phyloP scores from a whole-genome alignment of 1,140 invertebrate species.

The Caenorhabditis remanei region DNA sequence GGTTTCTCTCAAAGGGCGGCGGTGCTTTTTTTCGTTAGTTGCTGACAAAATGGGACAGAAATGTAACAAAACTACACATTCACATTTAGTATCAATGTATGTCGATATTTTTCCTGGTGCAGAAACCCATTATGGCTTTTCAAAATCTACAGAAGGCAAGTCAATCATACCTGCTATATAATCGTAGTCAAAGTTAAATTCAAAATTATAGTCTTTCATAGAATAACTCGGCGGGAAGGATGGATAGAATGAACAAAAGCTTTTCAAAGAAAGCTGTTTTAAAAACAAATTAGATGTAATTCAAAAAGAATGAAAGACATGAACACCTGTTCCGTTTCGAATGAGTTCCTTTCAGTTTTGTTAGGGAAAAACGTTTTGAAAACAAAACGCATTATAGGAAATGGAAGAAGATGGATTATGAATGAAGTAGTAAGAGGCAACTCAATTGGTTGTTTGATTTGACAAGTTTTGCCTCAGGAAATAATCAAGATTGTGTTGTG shows the following conservation, averaged over 20 bases:
- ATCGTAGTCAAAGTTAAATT: slow-evolving; percentile 13
- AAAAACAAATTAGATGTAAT: slow-evolving; percentile 33
- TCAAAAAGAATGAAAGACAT: slow-evolving; percentile 18
- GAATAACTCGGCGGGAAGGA: not conserved
- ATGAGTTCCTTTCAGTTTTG: slow-evolving; percentile 38
- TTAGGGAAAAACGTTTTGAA: slow-evolving; percentile 2
- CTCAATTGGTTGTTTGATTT: not conserved
- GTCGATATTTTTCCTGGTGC: not conserved
- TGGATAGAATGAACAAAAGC: not conserved
- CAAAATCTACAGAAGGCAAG: not conserved
- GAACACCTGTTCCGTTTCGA: slow-evolving; percentile 45
- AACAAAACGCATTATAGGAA: slow-evolving; percentile 12
- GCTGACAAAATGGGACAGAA: slow-evolving; percentile 7
- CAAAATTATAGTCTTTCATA: slow-evolving; percentile 49
- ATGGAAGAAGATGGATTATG: slow-evolving; percentile 9
- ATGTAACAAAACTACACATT: not conserved
- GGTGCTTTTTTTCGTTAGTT: slow-evolving; percentile 45
- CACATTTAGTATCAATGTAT: not conserved
- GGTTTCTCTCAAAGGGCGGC: slow-evolving; percentile 29
- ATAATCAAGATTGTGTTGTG: not conserved
- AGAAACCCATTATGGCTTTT: not conserved
- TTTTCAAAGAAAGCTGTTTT: not conserved
- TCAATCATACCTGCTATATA: slow-evolving; percentile 17
- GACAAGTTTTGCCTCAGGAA: not conserved
- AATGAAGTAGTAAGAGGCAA: not conserved